Evolutionary conservation across 2,113 vertebrate species (phyloP), one percentile per base, ranked within the genome.

Genomic region (Solenodon paradoxus): DNA sequence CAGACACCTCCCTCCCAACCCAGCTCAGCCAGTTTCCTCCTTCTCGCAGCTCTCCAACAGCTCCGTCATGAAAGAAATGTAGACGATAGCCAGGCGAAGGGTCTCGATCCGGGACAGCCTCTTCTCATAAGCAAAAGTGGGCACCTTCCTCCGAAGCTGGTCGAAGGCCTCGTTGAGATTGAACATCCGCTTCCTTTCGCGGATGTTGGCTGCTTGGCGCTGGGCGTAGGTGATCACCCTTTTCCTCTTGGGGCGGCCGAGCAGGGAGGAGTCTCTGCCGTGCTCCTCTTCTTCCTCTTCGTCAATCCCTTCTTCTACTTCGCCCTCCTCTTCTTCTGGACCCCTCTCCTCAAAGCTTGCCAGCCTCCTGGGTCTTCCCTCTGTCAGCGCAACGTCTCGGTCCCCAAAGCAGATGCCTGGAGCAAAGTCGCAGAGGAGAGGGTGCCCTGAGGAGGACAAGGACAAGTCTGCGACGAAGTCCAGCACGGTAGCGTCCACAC

Each of bases 41-140:
- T 96, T 81, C 55, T 95, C 81, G 85, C 97, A 93, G 83, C 95
- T 78, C n/a, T 98, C 98, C 97, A 99, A 96, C 82, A 99, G 98
- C 96, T 99, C 99, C 1, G 98, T 99, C 99, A 99, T 99, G 97
- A 99, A 99, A 93, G 99, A 99, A 94, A 99, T 99, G 97, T 99
- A 99, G 64, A 99, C 98, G 45, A 99, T 99, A 92, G 99, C 99
- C 80, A 99, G 98, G 59, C 99, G 99, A 5, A 99, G 97, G 0
- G 99, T 99, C 97, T 99, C 99, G 93, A 99, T 99, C 12, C 99
- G 98, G 4, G 99, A 99, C 42, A 99, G 98, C 42, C 99, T 98
- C 96, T 99, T 99, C 97, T 99, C 99, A 72, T 99, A 99, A 42
- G 99, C 99, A 64, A 99, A 99, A 0, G 99, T 99, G 92, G 99